These are phyloP conservation scores for Halcyon chelicuti DNA, from an alignment of 2,797 vertebrate species.

Conservation along the genomic window DNA sequence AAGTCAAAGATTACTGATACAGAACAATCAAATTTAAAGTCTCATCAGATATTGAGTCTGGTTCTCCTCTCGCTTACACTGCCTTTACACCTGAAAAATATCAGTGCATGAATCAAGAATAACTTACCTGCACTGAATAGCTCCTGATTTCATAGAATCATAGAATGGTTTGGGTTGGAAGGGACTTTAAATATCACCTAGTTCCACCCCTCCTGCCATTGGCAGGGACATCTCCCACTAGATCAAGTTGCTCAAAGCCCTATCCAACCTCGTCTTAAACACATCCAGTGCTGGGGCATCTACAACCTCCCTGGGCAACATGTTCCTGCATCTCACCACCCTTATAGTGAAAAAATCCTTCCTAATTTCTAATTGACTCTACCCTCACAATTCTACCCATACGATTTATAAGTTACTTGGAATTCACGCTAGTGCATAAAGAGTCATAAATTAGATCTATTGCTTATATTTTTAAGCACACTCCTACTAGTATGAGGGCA, in stretches of 20 bases:
- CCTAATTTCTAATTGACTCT: too few species aligned
- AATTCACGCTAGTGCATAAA: not conserved
- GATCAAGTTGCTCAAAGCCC: too few species aligned
- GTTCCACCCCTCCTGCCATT: too few species aligned
- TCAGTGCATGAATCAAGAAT: not conserved
- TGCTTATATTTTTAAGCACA: conserved; percentile 39
- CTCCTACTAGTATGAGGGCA: not conserved
- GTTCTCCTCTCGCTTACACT: not conserved
- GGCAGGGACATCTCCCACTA: too few species aligned
- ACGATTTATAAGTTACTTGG: conserved; percentile 6
- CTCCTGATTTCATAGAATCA: not conserved
- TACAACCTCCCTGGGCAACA: too few species aligned
- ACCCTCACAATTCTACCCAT: too few species aligned
- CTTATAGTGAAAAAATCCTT: too few species aligned
- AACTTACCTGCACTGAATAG: not conserved
- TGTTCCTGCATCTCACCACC: too few species aligned
- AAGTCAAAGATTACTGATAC: not conserved
- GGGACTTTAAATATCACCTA: too few species aligned
- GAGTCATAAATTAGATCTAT: not conserved
- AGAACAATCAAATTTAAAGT: not conserved
- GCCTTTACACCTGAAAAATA: not conserved
- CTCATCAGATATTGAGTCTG: not conserved
- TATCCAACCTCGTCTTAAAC: too few species aligned
- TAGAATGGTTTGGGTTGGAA: too few species aligned
- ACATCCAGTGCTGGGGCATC: too few species aligned